Evolutionary conservation across 2,113 vertebrate species (phyloP).

Genomic region (Anolis sagrei): DNA sequence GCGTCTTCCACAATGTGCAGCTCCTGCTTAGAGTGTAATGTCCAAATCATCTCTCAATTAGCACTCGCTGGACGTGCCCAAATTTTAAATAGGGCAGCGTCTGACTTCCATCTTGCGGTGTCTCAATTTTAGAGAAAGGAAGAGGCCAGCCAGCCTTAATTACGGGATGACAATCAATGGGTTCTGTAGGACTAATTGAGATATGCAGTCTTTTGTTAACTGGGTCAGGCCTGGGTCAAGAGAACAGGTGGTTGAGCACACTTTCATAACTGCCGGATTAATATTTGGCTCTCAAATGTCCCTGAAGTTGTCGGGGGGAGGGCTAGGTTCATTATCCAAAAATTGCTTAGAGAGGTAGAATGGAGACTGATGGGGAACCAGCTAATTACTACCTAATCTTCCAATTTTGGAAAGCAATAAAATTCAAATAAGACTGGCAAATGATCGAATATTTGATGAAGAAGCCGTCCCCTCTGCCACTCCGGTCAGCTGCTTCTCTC

Average conservation of each 20-base stretch:
- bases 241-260: constrained; percentile 77
- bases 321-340: constrained; percentile 75
- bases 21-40: not conserved
- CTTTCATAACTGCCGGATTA: constrained; percentile 75
- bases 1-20: not conserved
- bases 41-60: not conserved
- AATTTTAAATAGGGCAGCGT: not conserved
- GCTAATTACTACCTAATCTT: constrained; percentile 79
- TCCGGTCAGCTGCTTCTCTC: constrained; percentile 35
- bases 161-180: constrained; percentile 52
- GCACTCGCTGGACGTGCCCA: not conserved
- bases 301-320: constrained; percentile 73
- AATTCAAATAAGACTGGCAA: constrained; percentile 79
- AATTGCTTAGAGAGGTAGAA: constrained; percentile 76
- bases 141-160: constrained; percentile 41
- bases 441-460: constrained; percentile 52
- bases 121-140: constrained; percentile 18
- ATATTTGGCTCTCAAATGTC: constrained; percentile 77
- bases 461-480: constrained; percentile 8
- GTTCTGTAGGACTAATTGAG: constrained; percentile 75
- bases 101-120: not conserved
- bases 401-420: constrained; percentile 77
- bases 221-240: constrained; percentile 60
- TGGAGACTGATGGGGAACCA: constrained; percentile 75
- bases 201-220: constrained; percentile 71